Evolutionary conservation across 2,113 vertebrate species (phyloP), one percentile per base, ranked within the genome.

Genomic region (Gallinago paraguaiae): DNA sequence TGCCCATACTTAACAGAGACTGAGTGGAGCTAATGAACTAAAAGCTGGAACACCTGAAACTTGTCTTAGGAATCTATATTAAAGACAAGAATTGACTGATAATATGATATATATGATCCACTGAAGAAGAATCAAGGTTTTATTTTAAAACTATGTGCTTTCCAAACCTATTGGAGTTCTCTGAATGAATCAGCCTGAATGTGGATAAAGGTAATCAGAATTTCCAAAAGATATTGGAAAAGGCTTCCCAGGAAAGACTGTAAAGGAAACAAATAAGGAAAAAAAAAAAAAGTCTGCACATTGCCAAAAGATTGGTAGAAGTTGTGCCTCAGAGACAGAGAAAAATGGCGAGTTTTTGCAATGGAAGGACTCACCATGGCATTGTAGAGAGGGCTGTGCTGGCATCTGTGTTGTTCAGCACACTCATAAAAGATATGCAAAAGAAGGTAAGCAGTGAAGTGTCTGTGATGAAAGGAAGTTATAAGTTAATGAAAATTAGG

Each of bases 21-120:
- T 0, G 1, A n/a, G 17, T 4, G 12, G 1, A 1, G 0, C 39
- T 69, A 81, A 74, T 13, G 19, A 48, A 9, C 35, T 69, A 56
- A 83, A 88, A 45, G 13, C 50, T 81, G 35, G 8, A 86, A 70
- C 12, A 51, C 2, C 23, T 56, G 23, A 61, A 88, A 82, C 35
- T 67, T 86, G 3, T 65, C 25, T 43, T 91, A 74, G 17, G 16
- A 78, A 85, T 46, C 8, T 45, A 16, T 72, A 18, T 69, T 82
- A 88, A 69, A 33, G 28, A 45, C 65, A 33, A 50, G 8, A 79
- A 22, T 64, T 0, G 0, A 33, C 67, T 48, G 51, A 17, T 28
- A 64, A 43, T 41, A 64, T 64, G 39, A 43, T 43, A 43, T 22
- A 31, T 43, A 13, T 74, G 33, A 54, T 39, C 53, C 37, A 75